phyloP scores from a whole-genome alignment of 1,140 invertebrate species.

The Drosophila ironensis region DNA sequence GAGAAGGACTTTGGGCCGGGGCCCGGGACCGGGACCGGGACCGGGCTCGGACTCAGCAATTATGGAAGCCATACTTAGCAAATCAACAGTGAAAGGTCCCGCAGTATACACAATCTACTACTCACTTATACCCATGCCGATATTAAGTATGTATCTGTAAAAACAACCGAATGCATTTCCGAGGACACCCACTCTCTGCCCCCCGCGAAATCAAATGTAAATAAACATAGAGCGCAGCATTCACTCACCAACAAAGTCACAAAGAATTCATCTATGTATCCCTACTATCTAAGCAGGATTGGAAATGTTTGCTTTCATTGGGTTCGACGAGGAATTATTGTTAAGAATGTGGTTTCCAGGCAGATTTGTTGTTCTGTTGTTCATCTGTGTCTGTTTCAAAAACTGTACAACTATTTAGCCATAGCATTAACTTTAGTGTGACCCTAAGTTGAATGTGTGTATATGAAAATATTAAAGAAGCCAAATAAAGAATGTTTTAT shows the following conservation, averaged over 20 bases:
- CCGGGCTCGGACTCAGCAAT: slow-evolving; percentile 23
- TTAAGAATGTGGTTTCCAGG: slow-evolving; percentile 59
- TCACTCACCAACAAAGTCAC: slow-evolving; percentile 16
- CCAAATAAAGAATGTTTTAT: slow-evolving; percentile 67
- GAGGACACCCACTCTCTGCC: slow-evolving; percentile 41
- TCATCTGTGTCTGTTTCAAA: slow-evolving; percentile 54
- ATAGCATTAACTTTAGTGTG: slow-evolving; percentile 44
- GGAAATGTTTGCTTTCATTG: slow-evolving; percentile 31
- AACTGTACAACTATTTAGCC: slow-evolving; percentile 58
- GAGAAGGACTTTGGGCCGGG: slow-evolving; percentile 32
- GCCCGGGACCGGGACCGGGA: neutral
- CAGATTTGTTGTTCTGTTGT: slow-evolving; percentile 36
- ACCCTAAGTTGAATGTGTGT: slow-evolving; percentile 46
- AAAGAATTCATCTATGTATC: slow-evolving; percentile 15
- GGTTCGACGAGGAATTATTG: slow-evolving; percentile 25
- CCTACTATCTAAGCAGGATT: slow-evolving; percentile 32
- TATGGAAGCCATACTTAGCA: slow-evolving; percentile 46
- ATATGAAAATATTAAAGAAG: slow-evolving; percentile 29
- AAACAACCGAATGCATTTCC: slow-evolving; percentile 35
- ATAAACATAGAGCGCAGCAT: slow-evolving; percentile 47
- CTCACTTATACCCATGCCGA: slow-evolving; percentile 39
- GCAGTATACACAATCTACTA: slow-evolving; percentile 41
- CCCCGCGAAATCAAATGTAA: slow-evolving; percentile 73
- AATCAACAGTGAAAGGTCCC: slow-evolving; percentile 33
- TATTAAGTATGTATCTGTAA: slow-evolving; percentile 56